Evolutionary conservation across 2,113 vertebrate species (phyloP), one percentile per base, ranked within the genome.

Genomic region (Numenius arquata): DNA sequence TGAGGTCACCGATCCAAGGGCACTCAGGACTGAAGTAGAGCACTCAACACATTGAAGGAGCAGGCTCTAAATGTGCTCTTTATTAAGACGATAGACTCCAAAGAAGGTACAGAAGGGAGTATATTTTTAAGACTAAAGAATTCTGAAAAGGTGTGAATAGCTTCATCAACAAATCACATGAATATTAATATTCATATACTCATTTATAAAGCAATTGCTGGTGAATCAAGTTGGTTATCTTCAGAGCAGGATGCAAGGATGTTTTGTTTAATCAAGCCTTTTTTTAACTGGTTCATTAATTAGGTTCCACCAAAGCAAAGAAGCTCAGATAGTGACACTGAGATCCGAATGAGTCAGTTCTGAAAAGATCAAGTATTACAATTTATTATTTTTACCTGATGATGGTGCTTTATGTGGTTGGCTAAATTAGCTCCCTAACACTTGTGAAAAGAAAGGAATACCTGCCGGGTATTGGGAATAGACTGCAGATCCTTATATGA

Each of bases 111-210:
- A 77, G 52, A 80, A 67, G 27, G 61, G 76, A 89, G 15, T 15
- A 27, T 22, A 48, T 38, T 53, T 96, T 90, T 94, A 4, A 41
- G 74, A 80, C 80, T 50, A 17, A 43, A 84, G 40, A 75, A 71
- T 86, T 75, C 48, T 81, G 52, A 81, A 90, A 89, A 92, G 70
- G 72, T 92, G 76, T 90, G 81, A 96, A 96, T 78, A 89, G 56
- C 77, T 92, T 87, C 56, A 96, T 96, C 92, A 95, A 89, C 56
- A 43, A 90, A 92, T 61, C 65, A 78, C 47, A 86, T 86, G 29
- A 94, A 81, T 93, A 93, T 96, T 95, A 89, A 95, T 96, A 78
- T 88, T 50, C 59, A 93, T 92, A 29, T 22, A 66, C 27, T 90
- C 52, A 81, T 74, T 95, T 96, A 72, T 67, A 95, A 96, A 93